Base-by-base conservation (phyloP, 37 sponge, comb jelly and placozoan genomes). In the Oopsacas minuta region DNA sequence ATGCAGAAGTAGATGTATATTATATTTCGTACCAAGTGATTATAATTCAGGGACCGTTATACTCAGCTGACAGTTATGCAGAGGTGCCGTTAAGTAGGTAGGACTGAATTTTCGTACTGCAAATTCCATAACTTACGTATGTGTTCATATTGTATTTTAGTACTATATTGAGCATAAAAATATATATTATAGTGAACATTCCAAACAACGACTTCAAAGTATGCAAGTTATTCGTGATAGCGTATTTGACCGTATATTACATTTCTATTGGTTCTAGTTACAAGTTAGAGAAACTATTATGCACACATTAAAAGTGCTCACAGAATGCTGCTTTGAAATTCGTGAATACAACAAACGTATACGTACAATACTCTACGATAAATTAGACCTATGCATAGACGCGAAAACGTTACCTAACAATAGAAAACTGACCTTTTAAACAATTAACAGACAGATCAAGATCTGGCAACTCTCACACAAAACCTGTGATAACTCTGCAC, bases 391-490 rank as follows among this genome's bases (percentile, higher is more conserved):
- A 37, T 81, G 53, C 36, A 36, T 90, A 0, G 87, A 90, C 28
- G 23, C 0, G 87, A 85, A 1, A 88, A 83, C 12, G 82, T 91
- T 36, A 52, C 84, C 0, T 82, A 39, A 10, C 69, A 86, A 25
- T 93, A 95, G 69, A 87, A 53, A 82, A 15, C 28, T 0, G 36
- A 51, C 1, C 87, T 95, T n/a, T 84, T 86, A 36, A 25, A 75
- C 0, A 83, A 85, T 36, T 90, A 88, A 83, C 88, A 90, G 39
- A 82, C 83, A 42, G 90, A 91, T 30, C 87, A 94, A 92, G 95
- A 94, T 37, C 75, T 90, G 1, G 93, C 95, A 38, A 88, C 93
- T 0, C 92, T 94, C 85, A 85, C 91, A 0, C 86, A 85, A 1
- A 91, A 88, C 49, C 25, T 94, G 0, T 46, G 61, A 35, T 89